Evolutionary conservation across 2,888 invertebrate genomes (phyloP).

Genomic region (Tricholauxania praeusta): DNA sequence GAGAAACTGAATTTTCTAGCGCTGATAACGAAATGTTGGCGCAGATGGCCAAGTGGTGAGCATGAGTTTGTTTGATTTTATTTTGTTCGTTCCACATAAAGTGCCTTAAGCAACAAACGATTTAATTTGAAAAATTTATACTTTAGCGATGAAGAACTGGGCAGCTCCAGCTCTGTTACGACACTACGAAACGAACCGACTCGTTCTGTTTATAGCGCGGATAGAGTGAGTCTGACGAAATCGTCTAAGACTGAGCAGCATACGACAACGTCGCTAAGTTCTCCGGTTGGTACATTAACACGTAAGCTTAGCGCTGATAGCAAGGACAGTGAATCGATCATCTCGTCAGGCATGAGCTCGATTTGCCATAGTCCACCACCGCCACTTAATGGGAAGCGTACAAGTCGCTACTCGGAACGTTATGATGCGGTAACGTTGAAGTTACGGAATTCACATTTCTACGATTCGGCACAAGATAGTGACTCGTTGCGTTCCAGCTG

Average conservation of each 20-base stretch:
- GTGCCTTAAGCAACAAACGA: neutral
- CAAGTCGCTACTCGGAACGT: slow-evolving; percentile 64
- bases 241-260: neutral
- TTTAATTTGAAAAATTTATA: neutral
- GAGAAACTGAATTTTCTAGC: slow-evolving; percentile 62
- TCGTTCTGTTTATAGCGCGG: slow-evolving; percentile 39
- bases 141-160: slow-evolving; percentile 57
- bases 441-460: slow-evolving; percentile 53
- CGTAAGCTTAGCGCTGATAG: slow-evolving; percentile 55
- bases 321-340: slow-evolving; percentile 61
- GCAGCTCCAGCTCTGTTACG: slow-evolving; percentile 60
- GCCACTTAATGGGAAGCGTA: slow-evolving; percentile 57
- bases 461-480: slow-evolving; percentile 59
- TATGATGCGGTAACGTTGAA: slow-evolving; percentile 62
- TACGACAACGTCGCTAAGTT: neutral
- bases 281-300: slow-evolving; percentile 46
- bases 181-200: slow-evolving; percentile 61
- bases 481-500: slow-evolving; percentile 59
- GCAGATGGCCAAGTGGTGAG: slow-evolving; percentile 57
- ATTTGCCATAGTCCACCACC: slow-evolving; percentile 59
- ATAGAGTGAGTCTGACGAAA: slow-evolving; percentile 13
- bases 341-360: slow-evolving; percentile 66
- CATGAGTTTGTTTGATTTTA: neutral
- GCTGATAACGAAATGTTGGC: slow-evolving; percentile 41
- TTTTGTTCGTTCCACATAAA: neutral